Base-by-base conservation (phyloP, 2,888 invertebrate species). In the Cryptosula pallasiana region DNA sequence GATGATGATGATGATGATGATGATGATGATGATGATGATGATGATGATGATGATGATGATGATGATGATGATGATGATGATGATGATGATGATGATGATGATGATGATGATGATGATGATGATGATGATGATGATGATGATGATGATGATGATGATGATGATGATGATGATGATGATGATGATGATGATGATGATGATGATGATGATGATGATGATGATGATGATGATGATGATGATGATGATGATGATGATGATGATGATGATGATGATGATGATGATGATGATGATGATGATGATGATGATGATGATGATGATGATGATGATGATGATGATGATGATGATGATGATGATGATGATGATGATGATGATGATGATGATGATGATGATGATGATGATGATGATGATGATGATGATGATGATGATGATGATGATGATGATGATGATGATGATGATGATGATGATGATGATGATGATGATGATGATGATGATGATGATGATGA, bases 371-470 rank as follows among this genome's bases (percentile, higher is more conserved):
- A 54, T 54, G 54, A 54, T 54, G 54, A 54, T n/a, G n/a, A n/a
- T 23, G 63, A 63, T 63, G 63, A 63, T 63, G 63, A 63, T 63
- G 63, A 63, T 63, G 63, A 63, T 63, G 63, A 63, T 63, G 63
- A 63, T 63, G 63, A 63, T 63, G 63, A 63, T 63, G 63, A 63
- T 63, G 63, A 63, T 63, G 63, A 63, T 63, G 63, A 63, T 63
- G 63, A 63, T 63, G 63, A 63, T 63, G 63, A 63, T 63, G 63
- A 63, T 63, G 63, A 63, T 63, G 63, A 63, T 63, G 63, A 63
- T 63, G 63, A 63, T 63, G 63, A 63, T 13, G 16, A 23, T 20
- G 25, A 23, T 20, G 25, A 13, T 23, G 25, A 20, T 23, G 25
- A 20, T 63, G 63, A 63, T 63, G 63, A 63, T 63, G 63, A 63